A percentile compares a stretch with the other conserved stretches of the same genome.
Conservation (phyloP, 2,113 vertebrate genomes). For the Hepsetus odoe region DNA sequence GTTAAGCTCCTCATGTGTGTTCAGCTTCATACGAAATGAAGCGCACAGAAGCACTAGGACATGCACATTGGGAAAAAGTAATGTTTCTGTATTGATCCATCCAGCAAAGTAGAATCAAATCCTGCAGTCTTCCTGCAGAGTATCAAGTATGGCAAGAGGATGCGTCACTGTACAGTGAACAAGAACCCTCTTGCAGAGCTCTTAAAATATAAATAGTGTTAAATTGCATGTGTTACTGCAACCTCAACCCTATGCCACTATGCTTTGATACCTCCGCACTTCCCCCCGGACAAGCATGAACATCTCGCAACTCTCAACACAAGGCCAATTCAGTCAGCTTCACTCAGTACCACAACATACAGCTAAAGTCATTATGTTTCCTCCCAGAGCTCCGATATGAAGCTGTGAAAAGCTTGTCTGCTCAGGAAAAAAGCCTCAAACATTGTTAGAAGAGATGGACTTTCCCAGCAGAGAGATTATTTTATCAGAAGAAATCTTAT, state of each 20-base stretch:
- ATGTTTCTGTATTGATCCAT: slow-evolving; percentile 18
- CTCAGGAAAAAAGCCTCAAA: too few relatives aligned
- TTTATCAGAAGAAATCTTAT: too few relatives aligned
- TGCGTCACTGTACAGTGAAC: neutral
- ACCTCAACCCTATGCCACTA: slow-evolving; percentile 1
- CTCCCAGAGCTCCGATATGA: neutral
- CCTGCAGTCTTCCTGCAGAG: slow-evolving; percentile 11
- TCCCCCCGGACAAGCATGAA: neutral
- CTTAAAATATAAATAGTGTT: slow-evolving; percentile 14
- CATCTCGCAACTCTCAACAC: neutral
- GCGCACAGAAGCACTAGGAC: neutral
- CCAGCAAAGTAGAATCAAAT: slow-evolving; percentile 7
- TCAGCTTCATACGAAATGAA: too few relatives aligned
- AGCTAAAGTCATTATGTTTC: neutral
- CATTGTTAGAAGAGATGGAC: too few relatives aligned
- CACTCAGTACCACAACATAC: neutral
- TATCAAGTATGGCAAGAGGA: neutral
- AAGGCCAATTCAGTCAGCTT: slow-evolving; percentile 39
- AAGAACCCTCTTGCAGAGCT: slow-evolving; percentile 8
- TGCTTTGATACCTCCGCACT: neutral
- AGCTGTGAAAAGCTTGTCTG: neutral
- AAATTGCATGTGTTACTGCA: slow-evolving; percentile 5
- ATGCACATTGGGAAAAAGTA: neutral
- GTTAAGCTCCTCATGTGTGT: neutral
- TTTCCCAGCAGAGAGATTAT: too few relatives aligned